Evolutionary conservation across 2,888 invertebrate species (phyloP).

Genomic region (Terebella lapidaria): DNA sequence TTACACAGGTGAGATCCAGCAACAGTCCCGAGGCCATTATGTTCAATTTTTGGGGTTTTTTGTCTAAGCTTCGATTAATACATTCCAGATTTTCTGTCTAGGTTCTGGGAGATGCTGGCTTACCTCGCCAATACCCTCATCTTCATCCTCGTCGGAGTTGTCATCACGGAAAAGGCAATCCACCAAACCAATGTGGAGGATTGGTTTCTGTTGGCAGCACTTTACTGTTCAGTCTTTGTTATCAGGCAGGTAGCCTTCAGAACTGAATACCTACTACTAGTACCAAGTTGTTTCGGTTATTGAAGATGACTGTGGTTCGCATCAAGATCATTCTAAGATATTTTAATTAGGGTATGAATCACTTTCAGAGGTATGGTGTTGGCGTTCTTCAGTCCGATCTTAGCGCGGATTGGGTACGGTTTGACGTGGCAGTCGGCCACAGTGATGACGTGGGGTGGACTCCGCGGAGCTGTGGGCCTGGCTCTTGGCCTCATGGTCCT

Average conservation of each 20-base stretch:
- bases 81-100: no score
- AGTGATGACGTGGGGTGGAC: conserved; percentile 63
- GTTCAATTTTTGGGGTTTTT: no score
- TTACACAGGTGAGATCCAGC: conserved; percentile 43
- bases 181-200: conserved; percentile 56
- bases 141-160: conserved; percentile 62
- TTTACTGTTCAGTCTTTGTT: conserved; percentile 49
- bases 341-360: no score
- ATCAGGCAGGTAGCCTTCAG: conserved; percentile 52
- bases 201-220: conserved; percentile 57
- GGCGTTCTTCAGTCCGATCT: conserved; percentile 57
- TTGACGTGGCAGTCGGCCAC: conserved; percentile 60
- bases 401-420: conserved; percentile 60
- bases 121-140: conserved; percentile 60
- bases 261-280: neutral
- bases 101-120: conserved; percentile 56
- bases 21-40: no score
- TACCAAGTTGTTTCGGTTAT: no score
- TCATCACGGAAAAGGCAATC: conserved; percentile 59
- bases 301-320: no score
- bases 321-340: no score
- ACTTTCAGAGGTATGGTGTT: conserved; percentile 55
- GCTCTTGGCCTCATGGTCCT: conserved; percentile 60
- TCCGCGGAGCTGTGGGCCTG: conserved; percentile 62
- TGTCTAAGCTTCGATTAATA: no score